phyloP scores from a whole-genome alignment of 1,140 invertebrate species.

The Drosophila kurseongensis region DNA sequence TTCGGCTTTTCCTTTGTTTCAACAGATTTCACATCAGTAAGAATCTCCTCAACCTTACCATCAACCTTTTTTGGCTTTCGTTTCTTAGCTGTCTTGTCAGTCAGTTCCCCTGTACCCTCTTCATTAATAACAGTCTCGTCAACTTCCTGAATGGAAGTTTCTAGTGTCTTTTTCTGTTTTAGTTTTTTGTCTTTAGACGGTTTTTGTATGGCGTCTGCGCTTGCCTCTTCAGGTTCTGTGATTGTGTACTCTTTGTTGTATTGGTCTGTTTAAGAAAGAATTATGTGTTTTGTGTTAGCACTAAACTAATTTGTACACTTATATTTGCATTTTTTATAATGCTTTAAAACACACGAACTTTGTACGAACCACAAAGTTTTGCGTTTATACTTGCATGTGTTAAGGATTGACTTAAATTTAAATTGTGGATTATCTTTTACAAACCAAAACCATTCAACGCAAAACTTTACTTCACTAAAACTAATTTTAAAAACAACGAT shows the following conservation, averaged over 20 bases:
- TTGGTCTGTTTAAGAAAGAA: constrained; percentile 83
- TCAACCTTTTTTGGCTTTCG: constrained; percentile 60
- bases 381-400: constrained; percentile 59
- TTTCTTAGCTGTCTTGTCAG: constrained; percentile 63
- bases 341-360: constrained; percentile 69
- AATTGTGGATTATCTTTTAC: not conserved
- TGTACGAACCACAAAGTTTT: constrained; percentile 41
- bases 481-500: no score
- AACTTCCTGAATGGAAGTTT: constrained; percentile 59
- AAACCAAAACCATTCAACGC: not conserved
- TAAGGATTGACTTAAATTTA: constrained; percentile 25
- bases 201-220: constrained; percentile 81
- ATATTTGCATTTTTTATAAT: constrained; percentile 81
- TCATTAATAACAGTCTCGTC: constrained; percentile 41
- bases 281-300: constrained; percentile 81
- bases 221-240: constrained; percentile 83
- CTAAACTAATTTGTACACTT: constrained; percentile 75
- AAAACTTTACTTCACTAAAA: not conserved
- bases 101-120: constrained; percentile 58
- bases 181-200: constrained; percentile 68
- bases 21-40: constrained; percentile 22
- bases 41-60: constrained; percentile 54
- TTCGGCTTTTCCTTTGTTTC: constrained; percentile 67
- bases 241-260: constrained; percentile 84
- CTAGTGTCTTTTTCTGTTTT: constrained; percentile 68